Evolutionary conservation across 1,140 invertebrate species (phyloP).

Genomic region (Caenorhabditis briggsae): DNA sequence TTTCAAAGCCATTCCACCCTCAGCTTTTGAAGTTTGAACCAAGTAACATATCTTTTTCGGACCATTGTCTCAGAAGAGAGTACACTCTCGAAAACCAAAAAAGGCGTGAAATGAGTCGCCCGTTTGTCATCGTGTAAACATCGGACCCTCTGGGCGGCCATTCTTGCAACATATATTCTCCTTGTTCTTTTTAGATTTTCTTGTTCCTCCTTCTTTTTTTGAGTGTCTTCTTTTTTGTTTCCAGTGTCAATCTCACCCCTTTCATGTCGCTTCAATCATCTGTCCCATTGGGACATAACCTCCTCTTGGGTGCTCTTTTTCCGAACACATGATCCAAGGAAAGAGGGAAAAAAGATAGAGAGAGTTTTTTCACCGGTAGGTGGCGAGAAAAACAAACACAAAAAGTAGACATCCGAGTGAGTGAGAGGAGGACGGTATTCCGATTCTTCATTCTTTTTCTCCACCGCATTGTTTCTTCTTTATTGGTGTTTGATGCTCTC

Average conservation of each 20-base stretch:
- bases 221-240: background rate
- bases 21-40: too few species aligned
- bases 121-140: conserved; percentile 54
- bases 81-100: conserved; percentile 27
- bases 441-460: conserved; percentile 18
- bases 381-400: conserved; percentile 53
- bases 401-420: background rate
- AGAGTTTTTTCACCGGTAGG: conserved; percentile 54
- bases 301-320: conserved; percentile 9
- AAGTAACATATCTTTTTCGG: background rate
- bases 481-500: conserved; percentile 55
- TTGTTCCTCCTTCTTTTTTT: conserved; percentile 23
- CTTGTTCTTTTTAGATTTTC: conserved; percentile 25
- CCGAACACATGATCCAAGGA: conserved; percentile 39
- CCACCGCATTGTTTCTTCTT: conserved; percentile 20
- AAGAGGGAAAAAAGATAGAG: background rate
- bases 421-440: conserved; percentile 41
- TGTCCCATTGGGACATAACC: conserved; percentile 17
- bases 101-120: conserved; percentile 48
- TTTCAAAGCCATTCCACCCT: too few species aligned
- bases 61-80: background rate
- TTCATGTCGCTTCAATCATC: conserved; percentile 44
- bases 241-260: conserved; percentile 18
- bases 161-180: conserved; percentile 28
- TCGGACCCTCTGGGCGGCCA: conserved; percentile 25